Evolutionary conservation across 2,797 vertebrate genomes (phyloP).

Genomic region (Rallus crepitans): DNA sequence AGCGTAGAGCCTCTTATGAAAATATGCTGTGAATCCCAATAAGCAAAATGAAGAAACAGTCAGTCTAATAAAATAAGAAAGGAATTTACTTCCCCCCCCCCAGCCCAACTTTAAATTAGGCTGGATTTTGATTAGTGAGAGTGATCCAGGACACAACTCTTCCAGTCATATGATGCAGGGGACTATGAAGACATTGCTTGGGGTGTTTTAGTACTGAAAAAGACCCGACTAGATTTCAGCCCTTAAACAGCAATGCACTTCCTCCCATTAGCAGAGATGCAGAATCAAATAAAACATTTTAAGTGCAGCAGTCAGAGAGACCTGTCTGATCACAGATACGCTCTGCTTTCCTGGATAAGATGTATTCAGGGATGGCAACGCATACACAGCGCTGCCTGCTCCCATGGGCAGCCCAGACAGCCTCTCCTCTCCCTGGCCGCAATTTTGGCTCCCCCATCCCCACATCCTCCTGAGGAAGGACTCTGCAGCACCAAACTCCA

Average conservation of each 20-base stretch:
- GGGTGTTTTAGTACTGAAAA: background rate
- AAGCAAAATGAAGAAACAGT: background rate
- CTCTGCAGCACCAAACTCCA: background rate
- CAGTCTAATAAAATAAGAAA: background rate
- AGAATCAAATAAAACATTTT: background rate
- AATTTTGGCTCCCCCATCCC: background rate
- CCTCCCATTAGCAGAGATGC: background rate
- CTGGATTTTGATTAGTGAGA: background rate
- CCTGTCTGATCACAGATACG: background rate
- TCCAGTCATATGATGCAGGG: background rate
- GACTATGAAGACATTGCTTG: background rate
- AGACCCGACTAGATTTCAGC: background rate
- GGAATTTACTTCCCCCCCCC: rapidly evolving
- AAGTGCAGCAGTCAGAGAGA: background rate
- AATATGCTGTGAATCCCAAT: background rate
- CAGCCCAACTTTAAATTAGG: background rate
- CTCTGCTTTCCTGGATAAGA: background rate
- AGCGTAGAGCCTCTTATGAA: background rate
- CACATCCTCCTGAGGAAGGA: background rate
- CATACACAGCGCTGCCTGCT: rapidly evolving
- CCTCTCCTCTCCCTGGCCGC: background rate
- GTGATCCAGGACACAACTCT: background rate
- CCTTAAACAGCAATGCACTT: background rate
- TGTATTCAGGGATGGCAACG: background rate
- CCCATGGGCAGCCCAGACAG: background rate